Percentiles rank a stretch among this genome's conserved stretches.
These are phyloP conservation scores for Misgurnus mizolepis DNA, from an alignment of 2,113 vertebrate species.

Conservation along the genomic window DNA sequence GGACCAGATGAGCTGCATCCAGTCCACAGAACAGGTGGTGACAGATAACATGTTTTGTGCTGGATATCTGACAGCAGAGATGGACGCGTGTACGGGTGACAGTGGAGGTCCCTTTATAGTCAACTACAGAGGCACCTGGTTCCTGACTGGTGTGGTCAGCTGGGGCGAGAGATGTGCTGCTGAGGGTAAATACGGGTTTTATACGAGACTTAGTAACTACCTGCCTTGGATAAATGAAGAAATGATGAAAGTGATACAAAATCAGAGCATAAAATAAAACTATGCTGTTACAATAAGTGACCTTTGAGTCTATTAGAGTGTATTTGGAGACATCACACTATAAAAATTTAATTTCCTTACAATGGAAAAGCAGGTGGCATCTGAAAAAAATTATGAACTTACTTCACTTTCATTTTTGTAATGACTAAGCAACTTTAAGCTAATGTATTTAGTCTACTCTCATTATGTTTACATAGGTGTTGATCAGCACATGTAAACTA, in stretches of 20 bases:
- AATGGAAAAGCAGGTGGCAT: too few species aligned
- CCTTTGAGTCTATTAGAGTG: too few species aligned
- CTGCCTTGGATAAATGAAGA: slow-evolving; percentile 75
- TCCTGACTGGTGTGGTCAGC: slow-evolving; percentile 76
- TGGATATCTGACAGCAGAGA: slow-evolving; percentile 49
- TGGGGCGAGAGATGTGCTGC: slow-evolving; percentile 78
- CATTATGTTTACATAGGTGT: too few species aligned
- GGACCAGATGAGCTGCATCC: slow-evolving; percentile 63
- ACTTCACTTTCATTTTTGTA: too few species aligned
- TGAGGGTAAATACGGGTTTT: slow-evolving; percentile 72
- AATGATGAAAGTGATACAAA: slow-evolving; percentile 52
- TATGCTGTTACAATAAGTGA: too few species aligned
- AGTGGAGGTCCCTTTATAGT: slow-evolving; percentile 75
- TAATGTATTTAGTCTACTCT: too few species aligned
- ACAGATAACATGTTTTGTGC: slow-evolving; percentile 84
- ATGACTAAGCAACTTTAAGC: too few species aligned
- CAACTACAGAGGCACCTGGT: slow-evolving; percentile 72
- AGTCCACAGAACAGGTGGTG: slow-evolving; percentile 67
- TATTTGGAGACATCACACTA: too few species aligned
- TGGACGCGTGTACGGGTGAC: slow-evolving; percentile 77
- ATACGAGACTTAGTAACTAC: slow-evolving; percentile 76
- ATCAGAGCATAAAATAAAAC: not conserved
- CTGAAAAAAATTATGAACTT: too few species aligned
- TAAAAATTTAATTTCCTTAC: too few species aligned
- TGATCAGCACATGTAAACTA: too few species aligned